Evolutionary conservation across 1,140 invertebrate species (phyloP).

Genomic region (Limonius californicus): DNA sequence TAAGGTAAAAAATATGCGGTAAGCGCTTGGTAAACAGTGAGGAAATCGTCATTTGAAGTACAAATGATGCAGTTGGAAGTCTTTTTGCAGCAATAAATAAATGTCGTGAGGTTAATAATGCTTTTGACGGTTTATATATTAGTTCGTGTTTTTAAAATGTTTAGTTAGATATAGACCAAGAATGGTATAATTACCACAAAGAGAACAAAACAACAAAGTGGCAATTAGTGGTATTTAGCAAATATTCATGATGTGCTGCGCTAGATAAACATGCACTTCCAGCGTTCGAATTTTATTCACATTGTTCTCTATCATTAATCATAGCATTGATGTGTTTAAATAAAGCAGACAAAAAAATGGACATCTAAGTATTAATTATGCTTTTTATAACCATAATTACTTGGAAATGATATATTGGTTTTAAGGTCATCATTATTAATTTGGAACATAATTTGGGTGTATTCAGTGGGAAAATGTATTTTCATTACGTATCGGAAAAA

Average conservation of each 20-base stretch:
- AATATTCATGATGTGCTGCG: constrained; percentile 17
- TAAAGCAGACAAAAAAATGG: constrained; percentile 13
- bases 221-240: constrained; percentile 21
- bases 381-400: constrained; percentile 17
- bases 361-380: constrained; percentile 19
- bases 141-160: constrained; percentile 7
- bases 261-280: constrained; percentile 21
- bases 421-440: constrained; percentile 14
- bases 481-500: background rate
- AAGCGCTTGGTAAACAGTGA: too few species aligned
- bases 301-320: constrained; percentile 19
- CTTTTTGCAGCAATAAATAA: background rate
- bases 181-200: constrained; percentile 5
- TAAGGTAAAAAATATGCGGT: too few species aligned
- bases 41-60: background rate
- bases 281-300: constrained; percentile 16
- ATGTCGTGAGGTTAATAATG: background rate
- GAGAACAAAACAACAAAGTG: constrained; percentile 17
- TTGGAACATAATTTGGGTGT: constrained; percentile 7
- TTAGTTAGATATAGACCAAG: constrained; percentile 9
- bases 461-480: background rate
- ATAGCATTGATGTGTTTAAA: constrained; percentile 19
- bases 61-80: too few species aligned
- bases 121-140: background rate
- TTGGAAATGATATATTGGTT: constrained; percentile 18